Conservation (phyloP, 2,888 invertebrate species). For the Gryllus longicercus region DNA sequence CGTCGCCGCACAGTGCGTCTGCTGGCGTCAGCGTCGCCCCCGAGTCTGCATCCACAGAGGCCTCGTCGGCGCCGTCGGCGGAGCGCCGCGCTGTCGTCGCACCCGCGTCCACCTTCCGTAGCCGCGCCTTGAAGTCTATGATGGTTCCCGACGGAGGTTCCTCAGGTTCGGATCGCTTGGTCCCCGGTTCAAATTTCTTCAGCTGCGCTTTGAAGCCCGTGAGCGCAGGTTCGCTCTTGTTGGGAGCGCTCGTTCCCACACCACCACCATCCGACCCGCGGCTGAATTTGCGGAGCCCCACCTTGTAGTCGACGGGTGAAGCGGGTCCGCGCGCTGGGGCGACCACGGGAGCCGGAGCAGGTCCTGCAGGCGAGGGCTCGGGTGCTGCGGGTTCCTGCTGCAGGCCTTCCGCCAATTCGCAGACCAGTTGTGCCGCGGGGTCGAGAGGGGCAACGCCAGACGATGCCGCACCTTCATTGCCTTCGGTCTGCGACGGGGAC, state of each 20-base stretch:
- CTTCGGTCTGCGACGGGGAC: constrained; percentile 46
- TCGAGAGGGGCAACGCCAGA: constrained; percentile 53
- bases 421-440: constrained; percentile 76
- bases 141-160: constrained; percentile 53
- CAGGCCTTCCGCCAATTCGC: constrained; percentile 80
- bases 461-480: constrained; percentile 41
- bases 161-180: constrained; percentile 32
- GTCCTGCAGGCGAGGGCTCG: constrained; percentile 41
- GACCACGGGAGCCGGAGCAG: constrained; percentile 29
- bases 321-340: constrained; percentile 31
- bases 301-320: constrained; percentile 50
- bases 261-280: constrained; percentile 33
- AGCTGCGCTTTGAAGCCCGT: constrained; percentile 40
- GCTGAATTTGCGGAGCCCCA: constrained; percentile 51
- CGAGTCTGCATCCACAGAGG: neutral
- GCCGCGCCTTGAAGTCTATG: constrained; percentile 77
- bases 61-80: neutral
- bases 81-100: constrained; percentile 39
- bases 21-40: neutral
- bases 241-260: constrained; percentile 30
- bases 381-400: constrained; percentile 46
- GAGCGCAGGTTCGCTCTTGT: constrained; percentile 31
- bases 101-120: constrained; percentile 72
- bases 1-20: constrained; percentile 42
- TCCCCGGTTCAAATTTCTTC: constrained; percentile 38